A percentile compares a stretch with the other conserved stretches of the same genome.
phyloP scores from a whole-genome alignment of 2,113 vertebrate species.

The Aix galericulata region DNA sequence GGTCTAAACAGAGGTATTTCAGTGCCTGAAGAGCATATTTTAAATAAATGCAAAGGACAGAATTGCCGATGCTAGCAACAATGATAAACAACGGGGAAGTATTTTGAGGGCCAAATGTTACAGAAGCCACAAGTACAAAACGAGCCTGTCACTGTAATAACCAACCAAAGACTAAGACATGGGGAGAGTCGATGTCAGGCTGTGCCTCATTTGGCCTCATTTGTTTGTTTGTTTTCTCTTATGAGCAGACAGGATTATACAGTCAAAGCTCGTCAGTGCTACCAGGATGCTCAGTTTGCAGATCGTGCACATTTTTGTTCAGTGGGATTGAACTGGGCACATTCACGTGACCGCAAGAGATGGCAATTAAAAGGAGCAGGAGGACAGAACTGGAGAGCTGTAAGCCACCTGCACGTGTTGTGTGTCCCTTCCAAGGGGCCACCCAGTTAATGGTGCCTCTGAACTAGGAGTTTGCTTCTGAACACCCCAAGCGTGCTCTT shows the following conservation, averaged over 20 bases:
- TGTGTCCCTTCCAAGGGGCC: not conserved
- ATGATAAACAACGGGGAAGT: conserved; percentile 2
- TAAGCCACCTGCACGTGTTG: not conserved
- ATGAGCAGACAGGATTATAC: not conserved
- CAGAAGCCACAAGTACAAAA: not conserved
- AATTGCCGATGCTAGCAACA: not conserved
- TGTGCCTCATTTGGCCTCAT: not conserved
- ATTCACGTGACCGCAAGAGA: not conserved
- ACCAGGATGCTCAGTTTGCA: rapidly evolving
- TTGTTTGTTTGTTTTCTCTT: not conserved
- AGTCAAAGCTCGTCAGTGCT: not conserved
- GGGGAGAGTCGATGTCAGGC: not conserved
- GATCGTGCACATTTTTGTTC: rapidly evolving
- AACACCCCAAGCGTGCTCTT: rapidly evolving
- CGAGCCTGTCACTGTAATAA: not conserved
- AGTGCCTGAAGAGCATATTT: not conserved
- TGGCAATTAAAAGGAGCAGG: not conserved
- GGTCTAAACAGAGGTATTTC: not conserved
- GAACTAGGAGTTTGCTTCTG: not conserved
- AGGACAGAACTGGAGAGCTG: not conserved
- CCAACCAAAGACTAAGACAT: rapidly evolving
- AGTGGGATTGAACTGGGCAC: not conserved
- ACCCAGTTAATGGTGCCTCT: rapidly evolving
- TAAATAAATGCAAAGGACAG: not conserved
- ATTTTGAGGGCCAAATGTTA: not conserved